A percentile compares a stretch with the other conserved stretches of the same genome.
These are phyloP conservation scores for Autographa pulchrina DNA, from an alignment of 2,888 invertebrate genomes.

Conservation along the genomic window DNA sequence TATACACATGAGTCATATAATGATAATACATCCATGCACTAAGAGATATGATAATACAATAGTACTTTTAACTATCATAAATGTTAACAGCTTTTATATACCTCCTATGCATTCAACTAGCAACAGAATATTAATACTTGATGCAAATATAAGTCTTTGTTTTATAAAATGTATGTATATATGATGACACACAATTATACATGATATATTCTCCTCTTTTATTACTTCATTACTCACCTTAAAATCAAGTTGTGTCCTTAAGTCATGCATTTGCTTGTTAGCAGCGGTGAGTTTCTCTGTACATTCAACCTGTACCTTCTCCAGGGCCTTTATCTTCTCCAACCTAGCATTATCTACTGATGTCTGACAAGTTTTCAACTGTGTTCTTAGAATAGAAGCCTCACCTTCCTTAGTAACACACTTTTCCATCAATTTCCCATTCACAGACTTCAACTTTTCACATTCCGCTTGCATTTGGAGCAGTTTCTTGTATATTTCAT, in stretches of 20 bases:
- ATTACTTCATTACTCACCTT: too few species aligned
- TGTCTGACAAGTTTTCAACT: conserved; percentile 84
- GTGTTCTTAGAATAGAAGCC: conserved; percentile 87
- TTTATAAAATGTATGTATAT: too few species aligned
- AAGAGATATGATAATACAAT: too few species aligned
- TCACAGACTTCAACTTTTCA: conserved; percentile 81
- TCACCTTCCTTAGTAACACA: conserved; percentile 89
- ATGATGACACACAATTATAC: too few species aligned
- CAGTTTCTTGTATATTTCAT: conserved; percentile 76
- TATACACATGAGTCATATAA: too few species aligned
- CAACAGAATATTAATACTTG: too few species aligned
- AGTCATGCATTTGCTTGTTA: conserved; percentile 81
- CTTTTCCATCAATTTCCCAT: conserved; percentile 83
- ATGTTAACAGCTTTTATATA: too few species aligned
- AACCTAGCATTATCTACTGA: conserved; percentile 82
- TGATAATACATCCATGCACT: too few species aligned
- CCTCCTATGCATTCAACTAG: too few species aligned
- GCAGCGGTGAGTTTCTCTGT: conserved; percentile 80
- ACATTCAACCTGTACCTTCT: conserved; percentile 86
- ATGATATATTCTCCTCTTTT: too few species aligned
- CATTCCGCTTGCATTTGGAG: conserved; percentile 81
- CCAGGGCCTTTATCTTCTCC: conserved; percentile 82
- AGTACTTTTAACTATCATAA: too few species aligned
- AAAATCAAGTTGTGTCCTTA: conserved; percentile 88
- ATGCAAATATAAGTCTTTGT: too few species aligned